A percentile compares a stretch with the other conserved stretches of the same genome.
phyloP scores from a whole-genome alignment of 1,140 invertebrate genomes.

The Drosophila jambulina region DNA sequence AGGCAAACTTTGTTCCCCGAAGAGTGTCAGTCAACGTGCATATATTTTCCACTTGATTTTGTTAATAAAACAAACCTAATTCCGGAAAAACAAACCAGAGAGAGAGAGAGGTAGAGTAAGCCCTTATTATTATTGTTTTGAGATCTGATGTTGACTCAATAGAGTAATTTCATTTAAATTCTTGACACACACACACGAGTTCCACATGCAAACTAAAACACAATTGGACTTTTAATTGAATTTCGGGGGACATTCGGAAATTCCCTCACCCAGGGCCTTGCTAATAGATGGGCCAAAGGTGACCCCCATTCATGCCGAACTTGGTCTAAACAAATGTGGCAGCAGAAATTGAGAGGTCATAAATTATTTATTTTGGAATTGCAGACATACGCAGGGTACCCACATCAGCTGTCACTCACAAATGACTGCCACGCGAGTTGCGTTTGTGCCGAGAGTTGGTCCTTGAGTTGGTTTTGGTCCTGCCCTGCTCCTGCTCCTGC shows the following conservation, averaged over 20 bases:
- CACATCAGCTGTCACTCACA: constrained; percentile 45
- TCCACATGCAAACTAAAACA: not conserved
- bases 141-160: constrained; percentile 2
- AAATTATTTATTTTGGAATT: constrained; percentile 47
- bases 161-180: constrained; percentile 6
- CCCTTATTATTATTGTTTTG: not conserved
- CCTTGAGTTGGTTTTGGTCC: constrained; percentile 8
- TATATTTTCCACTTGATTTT: constrained; percentile 15
- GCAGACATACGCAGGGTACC: constrained; percentile 18
- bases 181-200: not conserved
- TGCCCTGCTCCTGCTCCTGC: too few species aligned
- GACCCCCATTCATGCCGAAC: not conserved
- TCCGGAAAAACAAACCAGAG: not conserved
- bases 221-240: constrained; percentile 20
- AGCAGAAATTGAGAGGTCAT: constrained; percentile 37
- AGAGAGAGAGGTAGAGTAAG: not conserved
- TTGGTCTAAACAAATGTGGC: constrained; percentile 35
- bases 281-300: constrained; percentile 3
- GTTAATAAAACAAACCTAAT: constrained; percentile 13
- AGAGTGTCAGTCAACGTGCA: not conserved
- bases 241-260: not conserved
- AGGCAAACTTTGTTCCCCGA: not conserved
- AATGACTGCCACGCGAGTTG: constrained; percentile 29
- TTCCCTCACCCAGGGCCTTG: not conserved
- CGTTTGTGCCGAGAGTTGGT: constrained; percentile 17